Conservation (phyloP, 2,797 vertebrate species). For the Aulostomus chinensis region DNA sequence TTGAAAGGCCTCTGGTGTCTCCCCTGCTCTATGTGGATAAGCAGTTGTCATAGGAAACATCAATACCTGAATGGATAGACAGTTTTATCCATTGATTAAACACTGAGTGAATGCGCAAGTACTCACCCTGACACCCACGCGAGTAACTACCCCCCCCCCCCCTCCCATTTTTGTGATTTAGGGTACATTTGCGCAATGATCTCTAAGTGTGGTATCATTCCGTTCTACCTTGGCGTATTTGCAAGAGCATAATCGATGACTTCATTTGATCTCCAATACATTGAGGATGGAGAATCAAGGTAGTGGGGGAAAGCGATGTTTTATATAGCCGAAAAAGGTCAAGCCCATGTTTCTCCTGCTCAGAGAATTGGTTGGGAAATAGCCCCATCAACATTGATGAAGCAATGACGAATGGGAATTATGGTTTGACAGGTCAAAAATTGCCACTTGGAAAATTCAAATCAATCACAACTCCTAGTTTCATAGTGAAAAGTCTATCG, state of each 20-base stretch:
- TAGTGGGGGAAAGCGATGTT: slow-evolving; percentile 29
- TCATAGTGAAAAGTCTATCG: slow-evolving; percentile 16
- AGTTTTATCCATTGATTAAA: slow-evolving; percentile 82
- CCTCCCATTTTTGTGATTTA: slow-evolving; percentile 73
- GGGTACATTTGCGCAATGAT: slow-evolving; percentile 74
- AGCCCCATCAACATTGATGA: slow-evolving; percentile 67
- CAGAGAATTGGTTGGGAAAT: slow-evolving; percentile 50
- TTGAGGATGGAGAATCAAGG: slow-evolving; percentile 25
- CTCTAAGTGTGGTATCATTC: slow-evolving; percentile 72
- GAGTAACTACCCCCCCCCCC: slow-evolving; percentile 55
- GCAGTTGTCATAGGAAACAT: slow-evolving; percentile 77
- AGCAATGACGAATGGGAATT: slow-evolving; percentile 62
- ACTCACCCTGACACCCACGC: slow-evolving; percentile 49
- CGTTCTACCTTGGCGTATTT: slow-evolving; percentile 57
- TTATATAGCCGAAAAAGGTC: slow-evolving; percentile 63
- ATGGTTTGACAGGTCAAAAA: slow-evolving; percentile 67
- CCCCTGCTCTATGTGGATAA: slow-evolving; percentile 70
- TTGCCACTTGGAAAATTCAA: slow-evolving; percentile 47
- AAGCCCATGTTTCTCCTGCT: slow-evolving; percentile 46
- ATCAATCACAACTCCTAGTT: slow-evolving; percentile 53
- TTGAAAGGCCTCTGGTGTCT: slow-evolving; percentile 72
- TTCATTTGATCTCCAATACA: slow-evolving; percentile 53
- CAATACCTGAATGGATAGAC: slow-evolving; percentile 78
- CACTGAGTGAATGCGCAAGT: slow-evolving; percentile 72
- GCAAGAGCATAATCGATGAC: slow-evolving; percentile 67